Base-by-base conservation (phyloP, 2,797 vertebrate species). In the Borostomias antarcticus region DNA sequence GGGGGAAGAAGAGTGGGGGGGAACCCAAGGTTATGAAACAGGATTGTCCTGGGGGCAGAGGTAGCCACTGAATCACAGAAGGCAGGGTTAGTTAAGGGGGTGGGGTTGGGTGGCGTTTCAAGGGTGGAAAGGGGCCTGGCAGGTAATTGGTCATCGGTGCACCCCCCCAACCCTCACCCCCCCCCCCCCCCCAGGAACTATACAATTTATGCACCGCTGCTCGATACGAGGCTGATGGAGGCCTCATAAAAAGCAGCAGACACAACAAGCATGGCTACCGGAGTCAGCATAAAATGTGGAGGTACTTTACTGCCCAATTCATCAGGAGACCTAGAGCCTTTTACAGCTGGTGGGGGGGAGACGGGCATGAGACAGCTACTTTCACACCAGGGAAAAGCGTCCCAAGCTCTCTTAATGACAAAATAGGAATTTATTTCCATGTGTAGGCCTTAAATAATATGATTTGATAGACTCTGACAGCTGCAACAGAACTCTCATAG, bases 271-370 rank as follows among this genome's bases (percentile, higher is more conserved):
- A 37, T 48, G 53, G 73, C 68, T 63, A 54, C 65, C 19, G 43
- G 28, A 77, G 66, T 68, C 73, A 63, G 68, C 65, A 71, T 62
- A 47, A 66, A 69, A 72, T 66, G 54, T 64, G 43, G 32, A 28
- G 25, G 50, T 51, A 69, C 78, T 70, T 81, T 74, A 78, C 56
- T 58, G 70, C 53, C 50, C 48, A 43, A 54, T 73, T 70, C 52
- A 65, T 75, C 71, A 80, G 56, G 1, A n/a, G 43, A 52, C 26
- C 62, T 25, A 52, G 35, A 57, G 23, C 70, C 82, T 48, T 40
- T 9, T 61, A 58, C 26, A 40, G 52, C 68, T 11, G 19, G 51
- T 4, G 40, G 40, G 40, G 40, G 15, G 62, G 62, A 68, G 58
- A 60, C 45, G 59, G 30, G 35, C 50, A 53, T 26, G 25, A 60